Conservation (phyloP, 2,888 invertebrate species). For the Galeruca laticollis region DNA sequence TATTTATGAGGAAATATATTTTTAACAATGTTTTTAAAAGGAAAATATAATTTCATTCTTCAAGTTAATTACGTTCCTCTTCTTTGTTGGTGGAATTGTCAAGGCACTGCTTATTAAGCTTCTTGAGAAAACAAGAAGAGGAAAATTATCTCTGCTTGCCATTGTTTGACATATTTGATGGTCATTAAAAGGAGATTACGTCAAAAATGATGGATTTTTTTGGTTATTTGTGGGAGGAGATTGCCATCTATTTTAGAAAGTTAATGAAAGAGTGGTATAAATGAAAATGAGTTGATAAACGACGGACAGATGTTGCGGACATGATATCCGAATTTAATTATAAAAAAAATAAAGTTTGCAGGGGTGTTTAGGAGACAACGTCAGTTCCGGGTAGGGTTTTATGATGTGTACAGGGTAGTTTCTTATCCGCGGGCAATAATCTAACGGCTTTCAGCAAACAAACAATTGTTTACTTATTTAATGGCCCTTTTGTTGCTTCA, state of each 20-base stretch:
- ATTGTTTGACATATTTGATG: constrained; percentile 23
- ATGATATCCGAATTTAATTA: constrained; percentile 33
- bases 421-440: not conserved
- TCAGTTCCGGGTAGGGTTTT: constrained; percentile 22
- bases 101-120: constrained; percentile 6
- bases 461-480: not conserved
- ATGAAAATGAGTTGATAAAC: constrained; percentile 29
- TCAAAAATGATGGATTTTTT: constrained; percentile 35
- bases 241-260: constrained; percentile 30
- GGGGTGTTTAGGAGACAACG: constrained; percentile 27
- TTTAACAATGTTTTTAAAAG: not conserved
- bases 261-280: constrained; percentile 29
- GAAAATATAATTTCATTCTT: not conserved
- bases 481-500: not conserved
- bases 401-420: constrained; percentile 15
- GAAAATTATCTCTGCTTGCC: constrained; percentile 11
- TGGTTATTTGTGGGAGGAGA: constrained; percentile 21
- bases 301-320: constrained; percentile 25
- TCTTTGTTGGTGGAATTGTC: not conserved
- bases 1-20: too few species aligned
- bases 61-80: not conserved
- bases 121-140: constrained; percentile 21
- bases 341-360: constrained; percentile 29
- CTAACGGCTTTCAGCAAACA: not conserved
- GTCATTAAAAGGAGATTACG: constrained; percentile 36